Evolutionary conservation across 2,797 vertebrate genomes (phyloP).

Genomic region (Sitta carolinensis): DNA sequence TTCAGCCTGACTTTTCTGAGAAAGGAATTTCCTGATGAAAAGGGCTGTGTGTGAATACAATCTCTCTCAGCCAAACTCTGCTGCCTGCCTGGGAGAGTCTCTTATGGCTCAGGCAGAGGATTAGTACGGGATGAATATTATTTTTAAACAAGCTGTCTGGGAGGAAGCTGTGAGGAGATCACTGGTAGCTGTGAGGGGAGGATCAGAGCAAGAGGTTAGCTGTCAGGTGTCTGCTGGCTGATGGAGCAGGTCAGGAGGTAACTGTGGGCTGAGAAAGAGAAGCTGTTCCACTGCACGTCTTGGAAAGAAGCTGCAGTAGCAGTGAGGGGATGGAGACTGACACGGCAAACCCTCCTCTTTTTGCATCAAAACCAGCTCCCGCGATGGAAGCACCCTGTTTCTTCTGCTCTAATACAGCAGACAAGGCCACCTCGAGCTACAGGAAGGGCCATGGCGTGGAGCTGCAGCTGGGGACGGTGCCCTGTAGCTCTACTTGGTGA

Average conservation of each 20-base stretch:
- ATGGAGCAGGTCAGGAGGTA: background rate
- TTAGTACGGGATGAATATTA: conserved; percentile 8
- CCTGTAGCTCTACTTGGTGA: background rate
- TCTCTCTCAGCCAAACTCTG: conserved; percentile 1
- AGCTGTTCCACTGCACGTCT: accelerated
- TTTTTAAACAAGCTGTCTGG: conserved; percentile 66
- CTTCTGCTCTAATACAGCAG: background rate
- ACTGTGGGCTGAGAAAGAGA: background rate
- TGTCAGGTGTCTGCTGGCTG: conserved; percentile 45
- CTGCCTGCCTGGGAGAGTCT: conserved; percentile 8
- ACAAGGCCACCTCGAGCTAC: accelerated
- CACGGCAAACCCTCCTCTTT: background rate
- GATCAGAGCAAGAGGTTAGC: conserved; percentile 42
- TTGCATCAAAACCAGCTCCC: background rate
- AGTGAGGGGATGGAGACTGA: background rate
- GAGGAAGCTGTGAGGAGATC: conserved; percentile 68
- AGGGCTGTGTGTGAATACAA: conserved; percentile 46
- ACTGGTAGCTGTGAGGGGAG: conserved; percentile 27
- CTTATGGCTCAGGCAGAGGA: conserved; percentile 8
- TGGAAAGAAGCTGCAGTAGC: background rate
- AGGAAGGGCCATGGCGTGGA: accelerated
- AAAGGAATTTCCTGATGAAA: conserved; percentile 77
- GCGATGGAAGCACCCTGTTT: accelerated
- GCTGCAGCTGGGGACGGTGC: background rate
- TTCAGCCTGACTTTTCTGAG: conserved; percentile 58